Base-by-base conservation (phyloP, 2,797 vertebrate genomes). In the Neoniphon sammara region DNA sequence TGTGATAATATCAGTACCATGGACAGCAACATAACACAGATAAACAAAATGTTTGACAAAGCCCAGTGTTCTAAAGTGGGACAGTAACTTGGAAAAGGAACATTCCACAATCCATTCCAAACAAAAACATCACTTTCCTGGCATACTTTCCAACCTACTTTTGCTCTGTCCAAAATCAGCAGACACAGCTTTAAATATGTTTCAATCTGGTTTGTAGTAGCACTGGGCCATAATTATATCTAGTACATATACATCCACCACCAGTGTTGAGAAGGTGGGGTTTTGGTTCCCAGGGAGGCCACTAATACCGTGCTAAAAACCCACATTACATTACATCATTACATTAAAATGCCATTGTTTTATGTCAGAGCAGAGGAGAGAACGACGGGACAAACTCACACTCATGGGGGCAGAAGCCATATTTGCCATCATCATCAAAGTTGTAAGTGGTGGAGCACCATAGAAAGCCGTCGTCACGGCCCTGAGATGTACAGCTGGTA, bases 371-470 rank as follows among this genome's bases (percentile, higher is more conserved):
- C n/a, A 31, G 66, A 3, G 57, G 25, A 60, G 23, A 42, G 2
- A 58, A 52, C 21, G 23, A 60, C 3, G 14, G 7, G 4, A n/a
- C 2, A 36, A 31, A 90, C 98, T 97, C 91, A 99, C 98, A 92
- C 89, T 99, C 98, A 1, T 99, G 98, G 61, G 98, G 98, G 68
- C 98, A 99, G 91, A 99, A 99, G 77, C 98, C 98, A 0, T 99
- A 99, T 92, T 99, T 99, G 85, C 94, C 94, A 0, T 99, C 98
- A 2, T 94, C 87, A 44, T 98, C 97, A 5, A 98, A 99, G 93
- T 98, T 94, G 91, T 98, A 96, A 11, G 95, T 95, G 47, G 98
- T 99, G 20, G 97, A 96, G 65, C 98, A 99, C 98, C 98, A 99
- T 58, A 98, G 94, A 89, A 99, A 99, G 73, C 98, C 98, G 1